Base-by-base conservation (phyloP, 2,888 invertebrate genomes). In the Hypselothyrea guttata region DNA sequence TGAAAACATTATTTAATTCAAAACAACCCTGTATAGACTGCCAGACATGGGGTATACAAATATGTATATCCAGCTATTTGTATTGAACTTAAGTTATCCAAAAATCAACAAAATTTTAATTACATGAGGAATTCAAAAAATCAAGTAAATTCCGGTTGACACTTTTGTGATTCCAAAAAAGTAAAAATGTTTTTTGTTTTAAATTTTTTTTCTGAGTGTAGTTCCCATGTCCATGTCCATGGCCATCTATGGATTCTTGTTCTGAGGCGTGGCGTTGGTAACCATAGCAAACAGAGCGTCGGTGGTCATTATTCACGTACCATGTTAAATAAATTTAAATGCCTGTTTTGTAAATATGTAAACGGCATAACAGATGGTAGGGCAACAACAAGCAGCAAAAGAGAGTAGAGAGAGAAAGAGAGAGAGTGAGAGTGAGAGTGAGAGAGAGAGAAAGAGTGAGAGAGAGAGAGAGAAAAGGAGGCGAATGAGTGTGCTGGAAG, bases 291-390 rank as follows among this genome's bases (percentile, higher is more conserved):
- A 67, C 68, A 63, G 22, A 22, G 78, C 68, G 58, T 63, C 51
- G 63, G 75, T 75, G 83, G 78, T 84, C 78, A 82, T 84, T 84
- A 84, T 82, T 78, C 78, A 82, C 85, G 78, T 78, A 75, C 69
- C 82, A 77, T 72, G 78, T 78, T 84, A 82, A 78, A 78, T 78
- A 84, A 78, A 78, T 84, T 84, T 84, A 78, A 78, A 84, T 82
- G 78, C 84, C 84, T 84, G 83, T 84, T 78, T 84, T 82, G 78
- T 75, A 84, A 84, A 78, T 82, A 78, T 84, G 77, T 84, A 76
- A 63, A 63, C 60, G 84, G 66, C 81, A 79, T 79, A 79, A 77
- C 81, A 76, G 76, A 83, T 76, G 84, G 81, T 48, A 33, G 15
- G 15, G 46, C 5, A 16, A 18, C 16, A 38, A 16, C 38, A 38